Conservation (phyloP, 2,797 vertebrate species). For the Chelidonichthys spinosus region DNA sequence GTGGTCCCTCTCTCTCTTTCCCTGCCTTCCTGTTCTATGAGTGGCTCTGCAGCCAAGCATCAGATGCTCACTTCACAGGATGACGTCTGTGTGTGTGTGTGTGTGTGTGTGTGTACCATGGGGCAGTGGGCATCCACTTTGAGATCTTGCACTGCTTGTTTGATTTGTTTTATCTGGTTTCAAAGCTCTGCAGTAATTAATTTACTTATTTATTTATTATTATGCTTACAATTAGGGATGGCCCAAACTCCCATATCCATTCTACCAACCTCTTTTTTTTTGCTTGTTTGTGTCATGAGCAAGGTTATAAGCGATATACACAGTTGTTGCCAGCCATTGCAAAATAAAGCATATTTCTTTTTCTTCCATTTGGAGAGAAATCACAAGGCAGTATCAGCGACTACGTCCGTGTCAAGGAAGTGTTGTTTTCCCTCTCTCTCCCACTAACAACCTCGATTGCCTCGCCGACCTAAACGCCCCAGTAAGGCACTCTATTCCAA, state of each 20-base stretch:
- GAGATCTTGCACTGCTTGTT: conserved; percentile 35
- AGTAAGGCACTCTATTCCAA: conserved; percentile 27
- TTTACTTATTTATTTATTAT: conserved; percentile 44
- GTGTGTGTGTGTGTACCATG: conserved; percentile 4
- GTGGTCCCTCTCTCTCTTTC: conserved; percentile 49
- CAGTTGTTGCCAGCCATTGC: background rate
- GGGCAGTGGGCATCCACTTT: conserved; percentile 42
- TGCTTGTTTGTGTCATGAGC: conserved; percentile 19
- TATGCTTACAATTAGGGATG: background rate
- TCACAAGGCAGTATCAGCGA: conserved; percentile 39
- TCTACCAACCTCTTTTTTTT: background rate
- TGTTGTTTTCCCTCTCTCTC: conserved; percentile 49
- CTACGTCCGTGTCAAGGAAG: conserved; percentile 45
- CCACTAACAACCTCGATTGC: conserved; percentile 47
- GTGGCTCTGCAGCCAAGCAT: conserved; percentile 64
- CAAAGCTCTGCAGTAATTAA: conserved; percentile 41
- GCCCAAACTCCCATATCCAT: background rate
- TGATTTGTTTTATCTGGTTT: conserved; percentile 50
- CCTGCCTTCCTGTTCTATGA: conserved; percentile 42
- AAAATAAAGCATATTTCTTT: background rate
- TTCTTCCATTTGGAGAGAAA: conserved; percentile 28
- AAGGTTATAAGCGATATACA: conserved; percentile 12
- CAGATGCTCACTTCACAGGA: conserved; percentile 75
- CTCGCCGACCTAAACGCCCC: conserved; percentile 29
- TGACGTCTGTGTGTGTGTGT: conserved; percentile 23